Evolutionary conservation across 1,140 invertebrate genomes (phyloP).

Genomic region (Caerostris darwini): DNA sequence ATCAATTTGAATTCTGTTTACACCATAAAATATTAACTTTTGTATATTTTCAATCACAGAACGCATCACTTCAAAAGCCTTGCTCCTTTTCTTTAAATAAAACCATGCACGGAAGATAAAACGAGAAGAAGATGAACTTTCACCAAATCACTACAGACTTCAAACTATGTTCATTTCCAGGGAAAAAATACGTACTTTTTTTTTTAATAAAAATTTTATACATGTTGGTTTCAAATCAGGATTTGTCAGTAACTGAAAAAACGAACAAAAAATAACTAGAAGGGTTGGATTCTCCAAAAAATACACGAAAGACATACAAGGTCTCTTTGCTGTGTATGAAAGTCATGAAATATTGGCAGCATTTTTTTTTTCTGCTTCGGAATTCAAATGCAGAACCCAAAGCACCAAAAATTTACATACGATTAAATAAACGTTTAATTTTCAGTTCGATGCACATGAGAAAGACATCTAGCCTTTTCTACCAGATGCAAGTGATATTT

Average conservation of each 20-base stretch:
- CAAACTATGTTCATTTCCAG: background rate
- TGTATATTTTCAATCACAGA: background rate
- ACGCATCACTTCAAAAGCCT: background rate
- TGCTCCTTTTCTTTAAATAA: background rate
- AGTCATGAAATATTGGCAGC: slow-evolving; percentile 1
- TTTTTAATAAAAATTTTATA: background rate
- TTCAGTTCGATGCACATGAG: background rate
- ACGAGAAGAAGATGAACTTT: background rate
- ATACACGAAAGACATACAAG: background rate
- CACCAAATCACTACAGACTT: background rate
- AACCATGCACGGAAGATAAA: background rate
- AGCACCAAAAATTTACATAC: slow-evolving; percentile 47
- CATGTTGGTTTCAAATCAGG: background rate
- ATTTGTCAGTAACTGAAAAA: background rate
- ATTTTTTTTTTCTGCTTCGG: slow-evolving; percentile 20
- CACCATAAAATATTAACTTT: too few relatives aligned
- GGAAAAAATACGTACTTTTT: background rate
- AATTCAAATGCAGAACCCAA: background rate
- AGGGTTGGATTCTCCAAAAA: background rate
- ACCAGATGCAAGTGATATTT: slow-evolving; percentile 60
- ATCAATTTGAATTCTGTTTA: too few relatives aligned
- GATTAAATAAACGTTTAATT: slow-evolving; percentile 63
- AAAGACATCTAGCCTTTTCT: background rate
- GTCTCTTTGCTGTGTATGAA: background rate
- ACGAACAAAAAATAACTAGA: background rate